Evolutionary conservation across 1,140 invertebrate genomes (phyloP).

Genomic region (Acromyrmex echinatior): DNA sequence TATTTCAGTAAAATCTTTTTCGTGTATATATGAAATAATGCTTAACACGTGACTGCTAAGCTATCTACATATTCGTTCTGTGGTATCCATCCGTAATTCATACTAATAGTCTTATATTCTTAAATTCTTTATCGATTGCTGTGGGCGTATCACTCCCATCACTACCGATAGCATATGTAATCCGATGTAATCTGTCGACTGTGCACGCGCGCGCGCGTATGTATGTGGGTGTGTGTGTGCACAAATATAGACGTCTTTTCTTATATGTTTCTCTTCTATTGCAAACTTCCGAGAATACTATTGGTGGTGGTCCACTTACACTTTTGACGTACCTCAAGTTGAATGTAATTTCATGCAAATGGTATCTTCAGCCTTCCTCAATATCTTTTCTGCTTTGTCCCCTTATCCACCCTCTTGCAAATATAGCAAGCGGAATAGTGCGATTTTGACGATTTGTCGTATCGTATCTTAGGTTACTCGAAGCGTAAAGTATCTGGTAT

Average conservation of each 20-base stretch:
- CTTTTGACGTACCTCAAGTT: conserved; percentile 53
- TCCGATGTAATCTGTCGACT: neutral
- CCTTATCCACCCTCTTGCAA: conserved; percentile 23
- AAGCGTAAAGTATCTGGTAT: neutral
- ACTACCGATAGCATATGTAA: neutral
- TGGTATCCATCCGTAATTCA: conserved; percentile 18
- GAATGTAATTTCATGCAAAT: conserved; percentile 79
- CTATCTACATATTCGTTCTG: conserved; percentile 7
- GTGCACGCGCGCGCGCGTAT: neutral
- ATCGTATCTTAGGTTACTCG: neutral
- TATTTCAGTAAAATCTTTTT: no score
- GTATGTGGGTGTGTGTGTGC: neutral
- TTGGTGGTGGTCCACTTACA: conserved; percentile 65
- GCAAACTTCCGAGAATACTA: conserved; percentile 63
- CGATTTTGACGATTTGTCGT: neutral
- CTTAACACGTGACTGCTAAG: neutral
- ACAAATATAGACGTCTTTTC: conserved; percentile 46
- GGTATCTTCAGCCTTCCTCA: conserved; percentile 40
- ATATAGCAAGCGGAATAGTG: neutral
- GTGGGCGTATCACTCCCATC: conserved; percentile 46
- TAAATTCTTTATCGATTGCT: conserved; percentile 33
- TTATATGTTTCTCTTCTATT: conserved; percentile 42
- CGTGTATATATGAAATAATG: neutral
- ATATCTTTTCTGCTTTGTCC: conserved; percentile 50
- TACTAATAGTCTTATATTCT: conserved; percentile 50